Conservation (phyloP, 2,888 invertebrate genomes). For the Quadroppia sp. region DNA sequence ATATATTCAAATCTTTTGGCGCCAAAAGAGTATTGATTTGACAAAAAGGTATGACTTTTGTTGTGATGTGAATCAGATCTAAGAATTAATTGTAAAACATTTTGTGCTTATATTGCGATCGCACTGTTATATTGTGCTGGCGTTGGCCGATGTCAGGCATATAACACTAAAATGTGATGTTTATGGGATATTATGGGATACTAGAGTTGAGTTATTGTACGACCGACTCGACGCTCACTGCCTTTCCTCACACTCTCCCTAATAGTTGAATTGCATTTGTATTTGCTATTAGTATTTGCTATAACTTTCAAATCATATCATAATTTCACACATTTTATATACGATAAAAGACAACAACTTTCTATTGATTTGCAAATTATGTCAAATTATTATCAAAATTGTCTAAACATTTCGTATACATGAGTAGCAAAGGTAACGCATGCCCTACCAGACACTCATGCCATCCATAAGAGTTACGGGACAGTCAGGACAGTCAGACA, state of each 20-base stretch:
- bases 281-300: constrained; percentile 9
- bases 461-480: constrained; percentile 27
- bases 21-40: neutral
- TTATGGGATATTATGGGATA: constrained; percentile 31
- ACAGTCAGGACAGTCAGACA: constrained; percentile 35
- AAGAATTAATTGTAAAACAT: constrained; percentile 13
- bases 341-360: constrained; percentile 1
- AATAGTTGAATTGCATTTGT: neutral
- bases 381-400: constrained; percentile 13
- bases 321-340: neutral
- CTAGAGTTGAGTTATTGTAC: constrained; percentile 35
- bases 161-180: constrained; percentile 38
- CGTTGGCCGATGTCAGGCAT: constrained; percentile 26
- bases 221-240: constrained; percentile 24
- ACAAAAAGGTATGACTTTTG: constrained; percentile 16
- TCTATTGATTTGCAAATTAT: constrained; percentile 16
- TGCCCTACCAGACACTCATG: neutral
- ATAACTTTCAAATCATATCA: constrained; percentile 6
- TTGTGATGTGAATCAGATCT: neutral
- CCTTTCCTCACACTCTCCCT: neutral
- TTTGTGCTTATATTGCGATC: constrained; percentile 1
- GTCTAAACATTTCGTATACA: neutral
- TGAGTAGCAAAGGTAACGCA: neutral
- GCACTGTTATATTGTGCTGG: neutral
- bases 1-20: constrained; percentile 21